A percentile compares a stretch with the other conserved stretches of the same genome.
phyloP scores from a whole-genome alignment of 2,888 invertebrate species.

The Pachliopta kotzebuea region DNA sequence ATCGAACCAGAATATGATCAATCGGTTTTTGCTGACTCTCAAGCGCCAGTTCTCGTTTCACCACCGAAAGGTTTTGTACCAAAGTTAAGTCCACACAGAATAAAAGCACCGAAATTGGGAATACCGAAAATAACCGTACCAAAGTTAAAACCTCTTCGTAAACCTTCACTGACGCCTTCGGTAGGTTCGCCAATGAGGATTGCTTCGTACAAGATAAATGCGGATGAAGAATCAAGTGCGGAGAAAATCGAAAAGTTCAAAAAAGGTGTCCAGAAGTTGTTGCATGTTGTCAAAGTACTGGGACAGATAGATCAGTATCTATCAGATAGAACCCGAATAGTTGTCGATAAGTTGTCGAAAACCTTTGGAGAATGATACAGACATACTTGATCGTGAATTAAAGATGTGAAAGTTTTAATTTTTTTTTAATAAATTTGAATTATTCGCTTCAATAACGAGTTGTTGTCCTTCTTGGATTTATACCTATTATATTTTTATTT shows the following conservation, averaged over 20 bases:
- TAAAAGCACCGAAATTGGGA: slow-evolving; percentile 50
- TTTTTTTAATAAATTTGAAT: background rate
- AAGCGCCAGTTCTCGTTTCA: slow-evolving; percentile 47
- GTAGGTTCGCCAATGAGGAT: slow-evolving; percentile 50
- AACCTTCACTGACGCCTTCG: slow-evolving; percentile 44
- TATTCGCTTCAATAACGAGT: background rate
- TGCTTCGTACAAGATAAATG: slow-evolving; percentile 40
- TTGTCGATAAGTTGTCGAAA: slow-evolving; percentile 65
- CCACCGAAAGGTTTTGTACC: slow-evolving; percentile 62
- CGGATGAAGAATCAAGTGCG: slow-evolving; percentile 59
- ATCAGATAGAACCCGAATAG: slow-evolving; percentile 64
- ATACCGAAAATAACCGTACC: slow-evolving; percentile 54
- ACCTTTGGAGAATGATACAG: slow-evolving; percentile 50
- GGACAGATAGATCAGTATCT: slow-evolving; percentile 68
- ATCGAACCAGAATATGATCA: slow-evolving; percentile 53
- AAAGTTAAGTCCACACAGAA: slow-evolving; percentile 42
- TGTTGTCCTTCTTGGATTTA: too few relatives aligned
- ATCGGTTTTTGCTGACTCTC: slow-evolving; percentile 51
- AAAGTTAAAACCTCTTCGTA: slow-evolving; percentile 35
- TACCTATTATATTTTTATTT: too few relatives aligned
- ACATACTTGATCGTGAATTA: background rate
- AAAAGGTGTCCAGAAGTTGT: slow-evolving; percentile 68
- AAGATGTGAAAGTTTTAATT: background rate
- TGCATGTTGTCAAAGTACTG: slow-evolving; percentile 66
- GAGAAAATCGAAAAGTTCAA: slow-evolving; percentile 68